These are phyloP conservation scores for Anaspis maculata DNA, from an alignment of 2,888 invertebrate species.

Conservation along the genomic window DNA sequence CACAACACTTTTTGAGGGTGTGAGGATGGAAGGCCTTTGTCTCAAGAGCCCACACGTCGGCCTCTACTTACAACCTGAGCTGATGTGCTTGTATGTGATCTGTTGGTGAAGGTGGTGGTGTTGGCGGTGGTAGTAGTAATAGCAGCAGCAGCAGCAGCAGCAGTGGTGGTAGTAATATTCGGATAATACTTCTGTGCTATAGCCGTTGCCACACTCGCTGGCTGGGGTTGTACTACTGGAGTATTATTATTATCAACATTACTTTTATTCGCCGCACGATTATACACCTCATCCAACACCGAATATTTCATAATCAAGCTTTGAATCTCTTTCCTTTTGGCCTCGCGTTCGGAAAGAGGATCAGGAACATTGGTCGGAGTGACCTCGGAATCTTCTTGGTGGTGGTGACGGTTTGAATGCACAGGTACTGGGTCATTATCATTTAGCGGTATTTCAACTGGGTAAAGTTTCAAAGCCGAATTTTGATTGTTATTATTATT, in stretches of 20 bases:
- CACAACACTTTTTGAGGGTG: too few species aligned
- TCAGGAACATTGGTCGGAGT: conserved; percentile 45
- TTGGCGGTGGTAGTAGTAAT: too few species aligned
- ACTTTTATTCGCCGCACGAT: conserved; percentile 34
- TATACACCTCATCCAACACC: conserved; percentile 66
- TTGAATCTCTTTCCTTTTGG: conserved; percentile 74
- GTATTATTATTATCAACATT: conserved; percentile 28
- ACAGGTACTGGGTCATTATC: conserved; percentile 15
- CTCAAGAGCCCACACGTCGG: too few species aligned
- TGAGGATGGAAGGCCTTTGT: too few species aligned
- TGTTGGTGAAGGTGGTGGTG: too few species aligned
- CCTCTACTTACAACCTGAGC: too few species aligned
- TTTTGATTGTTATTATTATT: too few species aligned
- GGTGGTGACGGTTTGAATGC: conserved; percentile 18
- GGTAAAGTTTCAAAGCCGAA: conserved; percentile 48
- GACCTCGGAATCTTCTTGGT: conserved; percentile 42
- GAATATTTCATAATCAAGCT: conserved; percentile 76
- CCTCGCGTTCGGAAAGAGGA: conserved; percentile 62
- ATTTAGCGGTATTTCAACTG: conserved; percentile 41
- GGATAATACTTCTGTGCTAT: conserved; percentile 38
- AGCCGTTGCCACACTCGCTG: conserved; percentile 28
- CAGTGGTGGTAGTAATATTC: too few species aligned
- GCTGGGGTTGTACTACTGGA: conserved; percentile 37
- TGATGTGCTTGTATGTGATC: too few species aligned
- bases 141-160: too few species aligned